Percentiles rank a stretch among this genome's conserved stretches.
These are phyloP conservation scores for Neofelis nebulosa DNA, from an alignment of 2,113 vertebrate genomes.

Conservation along the genomic window DNA sequence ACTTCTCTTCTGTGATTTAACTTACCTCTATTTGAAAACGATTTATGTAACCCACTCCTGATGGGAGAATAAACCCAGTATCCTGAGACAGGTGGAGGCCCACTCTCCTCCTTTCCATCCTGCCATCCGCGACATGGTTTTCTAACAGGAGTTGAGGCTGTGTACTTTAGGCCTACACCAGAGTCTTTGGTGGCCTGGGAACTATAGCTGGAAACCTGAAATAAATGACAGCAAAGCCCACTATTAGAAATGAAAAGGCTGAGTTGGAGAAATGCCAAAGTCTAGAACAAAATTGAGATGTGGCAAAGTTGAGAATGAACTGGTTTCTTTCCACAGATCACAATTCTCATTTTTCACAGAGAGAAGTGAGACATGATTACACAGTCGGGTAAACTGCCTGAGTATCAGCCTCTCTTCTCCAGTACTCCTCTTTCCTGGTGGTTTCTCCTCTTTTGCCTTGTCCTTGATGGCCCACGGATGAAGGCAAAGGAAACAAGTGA, in stretches of 20 bases:
- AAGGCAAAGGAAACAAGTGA: neutral
- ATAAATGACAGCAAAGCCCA: conserved; percentile 2
- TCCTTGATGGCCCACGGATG: neutral
- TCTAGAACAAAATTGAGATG: neutral
- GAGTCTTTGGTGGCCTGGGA: conserved; percentile 92
- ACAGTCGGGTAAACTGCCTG: neutral
- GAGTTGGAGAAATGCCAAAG: conserved; percentile 1
- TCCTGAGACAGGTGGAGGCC: conserved; percentile 72
- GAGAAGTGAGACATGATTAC: neutral
- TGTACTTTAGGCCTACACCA: conserved; percentile 87
- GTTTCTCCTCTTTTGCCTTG: neutral
- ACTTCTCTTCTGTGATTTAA: neutral
- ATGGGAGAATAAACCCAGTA: conserved; percentile 87
- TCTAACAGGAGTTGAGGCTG: conserved; percentile 79
- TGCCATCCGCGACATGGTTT: conserved; percentile 58
- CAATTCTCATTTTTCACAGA: neutral
- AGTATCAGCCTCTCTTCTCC: neutral
- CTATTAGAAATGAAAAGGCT: neutral
- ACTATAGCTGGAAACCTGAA: conserved; percentile 87
- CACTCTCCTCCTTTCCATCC: conserved; percentile 58
- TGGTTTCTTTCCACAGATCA: neutral
- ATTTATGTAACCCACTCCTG: conserved; percentile 64
- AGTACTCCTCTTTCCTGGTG: neutral
- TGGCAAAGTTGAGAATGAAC: neutral
- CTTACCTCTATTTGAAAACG: conserved; percentile 80